Percentiles rank a stretch among this genome's conserved stretches.
Conservation (phyloP, 1,140 invertebrate species). For the Polypedilum vanderplanki region DNA sequence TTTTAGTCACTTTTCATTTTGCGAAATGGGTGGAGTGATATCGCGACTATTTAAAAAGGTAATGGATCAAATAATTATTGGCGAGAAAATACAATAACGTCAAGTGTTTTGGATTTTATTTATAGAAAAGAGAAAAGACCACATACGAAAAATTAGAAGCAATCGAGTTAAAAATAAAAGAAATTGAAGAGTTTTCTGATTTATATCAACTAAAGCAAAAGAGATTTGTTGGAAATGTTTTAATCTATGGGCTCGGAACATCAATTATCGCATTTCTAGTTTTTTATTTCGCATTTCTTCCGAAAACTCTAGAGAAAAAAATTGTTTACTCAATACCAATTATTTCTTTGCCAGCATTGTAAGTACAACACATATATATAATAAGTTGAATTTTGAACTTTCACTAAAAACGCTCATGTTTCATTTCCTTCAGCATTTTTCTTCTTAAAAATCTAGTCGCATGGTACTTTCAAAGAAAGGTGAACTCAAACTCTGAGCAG, state of each 20-base stretch:
- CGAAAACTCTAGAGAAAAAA: conserved; percentile 57
- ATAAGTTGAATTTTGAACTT: conserved; percentile 24
- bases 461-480: conserved; percentile 81
- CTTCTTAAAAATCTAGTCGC: conserved; percentile 68
- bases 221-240: conserved; percentile 67
- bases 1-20: not conserved
- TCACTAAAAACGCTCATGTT: not conserved
- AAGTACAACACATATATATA: conserved; percentile 47
- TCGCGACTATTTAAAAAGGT: conserved; percentile 4
- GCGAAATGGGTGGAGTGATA: not conserved
- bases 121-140: conserved; percentile 71
- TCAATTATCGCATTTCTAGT: conserved; percentile 67
- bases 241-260: conserved; percentile 70
- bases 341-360: conserved; percentile 70
- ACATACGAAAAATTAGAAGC: conserved; percentile 68
- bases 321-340: conserved; percentile 65
- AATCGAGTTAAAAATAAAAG: conserved; percentile 72
- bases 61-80: not conserved
- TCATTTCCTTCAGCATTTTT: conserved; percentile 51
- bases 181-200: conserved; percentile 69
- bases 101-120: conserved; percentile 36
- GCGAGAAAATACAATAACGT: not conserved
- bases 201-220: conserved; percentile 73
- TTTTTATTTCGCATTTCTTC: conserved; percentile 74
- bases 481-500: conserved; percentile 71